Conservation (phyloP, 1,140 invertebrate genomes). For the Drosophila tsacasi region DNA sequence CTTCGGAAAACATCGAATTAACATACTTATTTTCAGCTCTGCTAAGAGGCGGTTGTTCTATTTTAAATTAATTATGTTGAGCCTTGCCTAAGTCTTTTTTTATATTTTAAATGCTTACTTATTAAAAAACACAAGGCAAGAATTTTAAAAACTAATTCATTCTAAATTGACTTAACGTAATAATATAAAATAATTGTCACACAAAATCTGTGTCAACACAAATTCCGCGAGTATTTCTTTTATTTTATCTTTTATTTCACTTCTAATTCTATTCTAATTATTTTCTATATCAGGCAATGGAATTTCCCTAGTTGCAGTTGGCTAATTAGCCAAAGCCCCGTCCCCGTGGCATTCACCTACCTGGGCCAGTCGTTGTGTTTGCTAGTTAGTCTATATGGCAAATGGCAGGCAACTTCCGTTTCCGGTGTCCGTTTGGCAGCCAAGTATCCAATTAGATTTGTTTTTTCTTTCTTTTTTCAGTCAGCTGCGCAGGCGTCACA, state of each 20-base stretch:
- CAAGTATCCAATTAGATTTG: conserved; percentile 72
- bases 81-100: not conserved
- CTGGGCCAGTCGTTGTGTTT: conserved; percentile 12
- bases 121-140: not conserved
- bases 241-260: not conserved
- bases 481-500: conserved; percentile 75
- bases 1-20: no score
- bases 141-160: no score
- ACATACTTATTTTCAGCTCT: no score
- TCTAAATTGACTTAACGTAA: not conserved
- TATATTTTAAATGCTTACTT: no score
- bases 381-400: conserved; percentile 36
- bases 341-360: conserved; percentile 9
- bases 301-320: conserved; percentile 6
- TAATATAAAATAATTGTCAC: no score
- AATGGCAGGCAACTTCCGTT: conserved; percentile 66
- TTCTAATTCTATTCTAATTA: conserved; percentile 3
- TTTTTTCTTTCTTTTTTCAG: conserved; percentile 14
- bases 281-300: conserved; percentile 5
- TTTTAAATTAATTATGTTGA: no score
- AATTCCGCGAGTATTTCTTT: not conserved
- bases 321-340: conserved; percentile 20
- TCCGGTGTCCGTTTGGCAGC: conserved; percentile 51
- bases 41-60: no score
- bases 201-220: not conserved